These are phyloP conservation scores for Chironomus tepperi DNA, from an alignment of 1,140 invertebrate species.

Conservation along the genomic window DNA sequence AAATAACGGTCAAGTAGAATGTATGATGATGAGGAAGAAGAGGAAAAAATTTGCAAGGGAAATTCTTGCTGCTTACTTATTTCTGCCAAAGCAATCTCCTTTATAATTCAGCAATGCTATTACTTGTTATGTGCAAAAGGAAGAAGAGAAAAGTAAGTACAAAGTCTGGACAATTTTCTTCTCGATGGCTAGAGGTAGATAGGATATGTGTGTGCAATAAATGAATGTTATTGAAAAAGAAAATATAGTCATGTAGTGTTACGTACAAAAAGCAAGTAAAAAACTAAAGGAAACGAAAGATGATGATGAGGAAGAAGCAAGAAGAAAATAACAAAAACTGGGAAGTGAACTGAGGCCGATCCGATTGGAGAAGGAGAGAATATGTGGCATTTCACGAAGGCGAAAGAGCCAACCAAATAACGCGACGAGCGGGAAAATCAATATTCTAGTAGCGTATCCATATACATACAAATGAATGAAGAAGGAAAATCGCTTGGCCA, in stretches of 20 bases:
- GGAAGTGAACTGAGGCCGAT: background rate
- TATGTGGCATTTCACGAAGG: constrained; percentile 19
- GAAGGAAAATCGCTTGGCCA: constrained; percentile 12
- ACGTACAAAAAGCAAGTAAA: background rate
- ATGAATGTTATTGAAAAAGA: background rate
- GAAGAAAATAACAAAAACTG: background rate
- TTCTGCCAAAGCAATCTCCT: too few relatives aligned
- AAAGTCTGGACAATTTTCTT: too few relatives aligned
- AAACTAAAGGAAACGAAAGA: background rate
- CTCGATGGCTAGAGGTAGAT: background rate
- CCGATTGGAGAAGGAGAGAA: constrained; percentile 11
- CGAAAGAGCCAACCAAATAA: constrained; percentile 21
- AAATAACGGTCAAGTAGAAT: too few relatives aligned
- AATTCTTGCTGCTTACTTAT: too few relatives aligned
- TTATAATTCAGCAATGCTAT: too few relatives aligned
- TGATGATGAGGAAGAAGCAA: background rate
- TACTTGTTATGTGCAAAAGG: too few relatives aligned
- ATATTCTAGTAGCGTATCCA: constrained; percentile 8
- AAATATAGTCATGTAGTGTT: background rate
- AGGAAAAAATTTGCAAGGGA: too few relatives aligned
- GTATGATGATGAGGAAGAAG: too few relatives aligned
- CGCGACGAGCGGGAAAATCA: constrained; percentile 19
- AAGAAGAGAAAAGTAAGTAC: too few relatives aligned
- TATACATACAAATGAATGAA: constrained; percentile 1
- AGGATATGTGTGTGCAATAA: background rate